Evolutionary conservation across 2,113 vertebrate species (phyloP).

Genomic region (Drymodes brunneopygia): DNA sequence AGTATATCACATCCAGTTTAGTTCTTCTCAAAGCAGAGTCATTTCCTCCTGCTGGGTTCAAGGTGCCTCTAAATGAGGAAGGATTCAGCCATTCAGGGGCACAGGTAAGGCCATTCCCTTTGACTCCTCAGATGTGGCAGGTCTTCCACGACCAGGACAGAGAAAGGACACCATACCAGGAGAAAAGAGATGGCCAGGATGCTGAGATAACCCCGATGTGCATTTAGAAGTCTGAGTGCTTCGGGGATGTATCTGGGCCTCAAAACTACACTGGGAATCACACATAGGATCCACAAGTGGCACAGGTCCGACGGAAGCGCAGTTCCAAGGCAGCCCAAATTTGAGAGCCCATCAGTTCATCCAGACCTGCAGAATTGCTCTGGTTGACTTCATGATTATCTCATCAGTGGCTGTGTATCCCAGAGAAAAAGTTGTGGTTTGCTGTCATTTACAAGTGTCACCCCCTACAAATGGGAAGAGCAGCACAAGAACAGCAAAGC

Average conservation of each 20-base stretch:
- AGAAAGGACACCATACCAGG: neutral
- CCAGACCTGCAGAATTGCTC: neutral
- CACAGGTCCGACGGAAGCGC: accelerated
- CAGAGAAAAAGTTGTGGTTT: neutral
- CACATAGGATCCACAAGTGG: neutral
- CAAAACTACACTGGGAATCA: accelerated
- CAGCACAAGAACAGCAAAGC: neutral
- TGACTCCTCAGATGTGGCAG: neutral
- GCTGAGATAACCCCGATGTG: neutral
- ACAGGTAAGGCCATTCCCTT: neutral
- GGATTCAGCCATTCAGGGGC: neutral
- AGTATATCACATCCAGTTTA: neutral
- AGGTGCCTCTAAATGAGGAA: neutral
- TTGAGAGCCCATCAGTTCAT: neutral
- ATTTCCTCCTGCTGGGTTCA: neutral
- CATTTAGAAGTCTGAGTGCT: neutral
- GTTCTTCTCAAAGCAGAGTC: neutral
- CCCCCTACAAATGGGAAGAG: neutral
- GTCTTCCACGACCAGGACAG: neutral
- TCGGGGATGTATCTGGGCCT: neutral
- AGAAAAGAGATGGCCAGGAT: neutral
- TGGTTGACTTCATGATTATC: neutral
- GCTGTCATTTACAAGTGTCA: neutral
- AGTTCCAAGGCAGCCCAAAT: neutral
- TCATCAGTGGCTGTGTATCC: neutral